Evolutionary conservation across 1,140 invertebrate species (phyloP), one percentile per base, ranked within the genome.

Genomic region (Cydia strobilella): DNA sequence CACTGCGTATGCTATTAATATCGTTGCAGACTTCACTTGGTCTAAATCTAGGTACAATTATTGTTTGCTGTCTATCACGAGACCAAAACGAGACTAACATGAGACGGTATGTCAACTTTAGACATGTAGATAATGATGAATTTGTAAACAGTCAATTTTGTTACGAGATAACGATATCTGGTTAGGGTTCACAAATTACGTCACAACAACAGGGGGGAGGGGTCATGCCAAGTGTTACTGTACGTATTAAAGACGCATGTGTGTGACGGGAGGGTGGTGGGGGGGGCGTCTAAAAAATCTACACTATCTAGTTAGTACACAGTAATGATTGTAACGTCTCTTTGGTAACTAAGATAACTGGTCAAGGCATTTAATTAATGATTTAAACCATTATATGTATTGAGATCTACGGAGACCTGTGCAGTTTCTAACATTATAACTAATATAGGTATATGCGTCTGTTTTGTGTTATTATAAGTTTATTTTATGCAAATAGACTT

Each of bases 361-460:
- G 48, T 51, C 48, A 15, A 15, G n/a, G n/a, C n/a, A 51, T 51
- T 51, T 51, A 15, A 45, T 45, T 51, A 51, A 51, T 51, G 48
- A 51, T 51, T 51, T 51, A n/a, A 51, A 51, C 48, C 4, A 51
- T 51, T 51, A 51, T 51, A n/a, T n/a, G n/a, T n/a, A 51, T 51
- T 51, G 3, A 45, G 39, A 42, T 42, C 10, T 12, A 13, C 10
- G 10, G 10, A 39, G 12, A 42, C 39, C 10, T 42, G 3, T 45
- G 13, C 3, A 45, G 15, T n/a, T n/a, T 13, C 42, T 45, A 13
- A 45, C 42, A 45, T 15, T 45, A 45, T 12, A 45, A 4, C 13
- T 45, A n/a, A n/a, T n/a, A 15, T 45, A 54, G 51, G 15, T 7
- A n/a, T 18, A 39, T 2, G 15, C 1, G n/a, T 54, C 20, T 18